phyloP scores from a whole-genome alignment of 2,888 invertebrate genomes.

The Galerucella nymphaeae region DNA sequence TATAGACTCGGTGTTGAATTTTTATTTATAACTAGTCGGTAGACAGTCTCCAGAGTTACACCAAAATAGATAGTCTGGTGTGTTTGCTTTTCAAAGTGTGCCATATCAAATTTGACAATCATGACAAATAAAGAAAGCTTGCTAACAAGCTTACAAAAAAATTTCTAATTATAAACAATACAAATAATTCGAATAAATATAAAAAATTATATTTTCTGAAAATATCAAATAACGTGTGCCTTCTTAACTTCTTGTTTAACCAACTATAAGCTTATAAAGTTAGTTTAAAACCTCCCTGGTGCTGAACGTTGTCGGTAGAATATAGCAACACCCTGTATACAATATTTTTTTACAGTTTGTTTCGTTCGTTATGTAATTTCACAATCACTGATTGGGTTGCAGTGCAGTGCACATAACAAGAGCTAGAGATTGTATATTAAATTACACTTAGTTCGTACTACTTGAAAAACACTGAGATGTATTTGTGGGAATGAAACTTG shows the following conservation, averaged over 20 bases:
- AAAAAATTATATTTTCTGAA: too few species aligned
- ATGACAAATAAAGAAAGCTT: not conserved
- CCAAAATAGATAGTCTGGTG: slow-evolving; percentile 34
- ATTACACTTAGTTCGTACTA: not conserved
- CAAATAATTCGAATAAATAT: not conserved
- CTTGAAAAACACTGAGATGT: not conserved
- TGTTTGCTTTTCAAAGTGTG: slow-evolving; percentile 28
- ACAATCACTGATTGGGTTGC: not conserved
- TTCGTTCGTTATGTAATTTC: not conserved
- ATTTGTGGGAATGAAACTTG: slow-evolving; percentile 18
- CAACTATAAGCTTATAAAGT: too few species aligned
- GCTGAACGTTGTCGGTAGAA: too few species aligned
- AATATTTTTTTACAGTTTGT: too few species aligned
- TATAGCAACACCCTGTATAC: too few species aligned
- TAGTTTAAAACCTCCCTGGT: too few species aligned
- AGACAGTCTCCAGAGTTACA: slow-evolving; percentile 35
- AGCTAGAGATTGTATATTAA: not conserved
- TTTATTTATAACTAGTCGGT: slow-evolving; percentile 35
- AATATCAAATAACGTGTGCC: too few species aligned
- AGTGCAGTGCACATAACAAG: not conserved
- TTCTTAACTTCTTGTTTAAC: too few species aligned
- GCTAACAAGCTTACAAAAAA: not conserved
- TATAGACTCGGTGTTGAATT: slow-evolving; percentile 22
- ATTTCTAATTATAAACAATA: not conserved
- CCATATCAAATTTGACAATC: slow-evolving; percentile 17